Evolutionary conservation across 1,140 invertebrate genomes (phyloP).

Genomic region (Aethina tumida): DNA sequence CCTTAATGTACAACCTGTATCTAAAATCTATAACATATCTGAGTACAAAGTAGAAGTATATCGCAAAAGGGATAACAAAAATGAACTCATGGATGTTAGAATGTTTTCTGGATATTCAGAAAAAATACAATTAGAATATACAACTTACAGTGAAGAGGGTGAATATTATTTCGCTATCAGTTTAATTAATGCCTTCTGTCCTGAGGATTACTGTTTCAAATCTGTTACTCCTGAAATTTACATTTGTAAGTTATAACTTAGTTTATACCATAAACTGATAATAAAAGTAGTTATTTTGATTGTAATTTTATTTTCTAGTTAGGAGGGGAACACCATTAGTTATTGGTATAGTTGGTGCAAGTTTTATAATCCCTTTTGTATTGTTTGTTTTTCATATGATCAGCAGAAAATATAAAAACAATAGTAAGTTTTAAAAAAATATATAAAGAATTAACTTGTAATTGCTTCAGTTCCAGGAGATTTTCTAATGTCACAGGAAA

Average conservation of each 20-base stretch:
- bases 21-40: constrained; percentile 12
- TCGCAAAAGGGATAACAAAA: constrained; percentile 14
- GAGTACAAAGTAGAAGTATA: constrained; percentile 23
- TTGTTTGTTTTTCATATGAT: constrained; percentile 23
- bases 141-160: constrained; percentile 23
- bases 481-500: constrained; percentile 6
- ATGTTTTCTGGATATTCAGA: constrained; percentile 8
- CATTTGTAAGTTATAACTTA: constrained; percentile 17
- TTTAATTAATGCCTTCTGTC: constrained; percentile 14
- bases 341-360: constrained; percentile 25
- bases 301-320: constrained; percentile 13
- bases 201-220: constrained; percentile 19
- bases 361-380: constrained; percentile 24
- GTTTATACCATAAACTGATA: neutral
- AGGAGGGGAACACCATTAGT: constrained; percentile 21
- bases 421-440: constrained; percentile 13
- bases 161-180: constrained; percentile 22
- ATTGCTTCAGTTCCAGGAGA: constrained; percentile 7
- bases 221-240: constrained; percentile 17
- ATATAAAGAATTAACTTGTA: constrained; percentile 3
- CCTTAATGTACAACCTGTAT: constrained; percentile 17
- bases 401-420: constrained; percentile 10
- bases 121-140: constrained; percentile 13
- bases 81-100: constrained; percentile 17
- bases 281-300: neutral